Evolutionary conservation across 2,113 vertebrate genomes (phyloP).

Genomic region (Fukomys damarensis): DNA sequence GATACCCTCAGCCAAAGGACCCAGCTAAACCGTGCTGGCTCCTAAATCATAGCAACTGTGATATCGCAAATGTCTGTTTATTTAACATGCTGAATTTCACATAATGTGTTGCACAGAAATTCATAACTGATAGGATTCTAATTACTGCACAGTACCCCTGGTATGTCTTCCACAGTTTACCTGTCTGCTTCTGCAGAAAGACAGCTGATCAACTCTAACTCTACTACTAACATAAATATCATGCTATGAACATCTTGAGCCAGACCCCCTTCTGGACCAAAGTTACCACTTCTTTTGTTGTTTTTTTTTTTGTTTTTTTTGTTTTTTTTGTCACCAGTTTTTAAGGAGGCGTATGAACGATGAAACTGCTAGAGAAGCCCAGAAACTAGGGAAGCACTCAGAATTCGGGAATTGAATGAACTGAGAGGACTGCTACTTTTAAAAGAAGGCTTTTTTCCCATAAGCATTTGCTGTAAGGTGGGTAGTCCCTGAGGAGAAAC

Average conservation of each 20-base stretch:
- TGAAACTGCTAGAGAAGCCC: neutral
- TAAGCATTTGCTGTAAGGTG: neutral
- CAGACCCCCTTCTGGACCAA: neutral
- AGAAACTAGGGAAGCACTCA: neutral
- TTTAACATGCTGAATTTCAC: neutral
- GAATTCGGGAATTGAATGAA: neutral
- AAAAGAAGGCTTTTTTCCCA: neutral
- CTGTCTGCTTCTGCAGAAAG: neutral
- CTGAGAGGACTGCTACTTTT: neutral
- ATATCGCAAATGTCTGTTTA: conserved; percentile 33
- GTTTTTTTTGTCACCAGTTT: neutral
- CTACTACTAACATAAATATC: neutral
- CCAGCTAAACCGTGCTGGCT: neutral
- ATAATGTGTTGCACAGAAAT: neutral
- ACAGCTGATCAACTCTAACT: neutral
- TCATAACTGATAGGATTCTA: neutral
- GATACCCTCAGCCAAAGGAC: conserved; percentile 14
- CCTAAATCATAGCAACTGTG: neutral
- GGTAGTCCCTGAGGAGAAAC: neutral
- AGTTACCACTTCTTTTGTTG: too few species aligned
- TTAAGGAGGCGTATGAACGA: neutral
- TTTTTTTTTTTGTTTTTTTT: too few species aligned
- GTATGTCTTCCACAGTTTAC: neutral
- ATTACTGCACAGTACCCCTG: neutral
- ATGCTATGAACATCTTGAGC: neutral